Evolutionary conservation across 2,797 vertebrate genomes (phyloP).

Genomic region (Aratinga solstitialis): DNA sequence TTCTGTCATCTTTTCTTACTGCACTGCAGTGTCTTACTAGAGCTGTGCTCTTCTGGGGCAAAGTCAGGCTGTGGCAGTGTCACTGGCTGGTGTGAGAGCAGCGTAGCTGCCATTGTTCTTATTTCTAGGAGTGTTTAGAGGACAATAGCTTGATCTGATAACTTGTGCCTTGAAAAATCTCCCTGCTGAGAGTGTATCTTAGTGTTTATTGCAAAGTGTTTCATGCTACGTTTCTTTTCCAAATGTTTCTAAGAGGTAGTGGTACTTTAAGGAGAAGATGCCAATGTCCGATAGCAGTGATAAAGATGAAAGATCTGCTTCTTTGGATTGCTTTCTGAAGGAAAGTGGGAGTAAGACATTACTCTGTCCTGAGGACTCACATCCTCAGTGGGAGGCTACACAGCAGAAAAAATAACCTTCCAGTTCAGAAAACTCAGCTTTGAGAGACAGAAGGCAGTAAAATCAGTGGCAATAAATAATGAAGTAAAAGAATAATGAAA

Average conservation of each 20-base stretch:
- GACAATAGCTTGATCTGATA: background rate
- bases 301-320: background rate
- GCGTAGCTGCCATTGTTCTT: background rate
- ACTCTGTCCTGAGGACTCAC: background rate
- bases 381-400: background rate
- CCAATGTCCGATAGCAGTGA: background rate
- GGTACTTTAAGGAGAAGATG: background rate
- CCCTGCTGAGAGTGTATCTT: background rate
- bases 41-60: background rate
- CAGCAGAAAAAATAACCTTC: background rate
- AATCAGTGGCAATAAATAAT: background rate
- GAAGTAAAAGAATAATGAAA: background rate
- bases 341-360: background rate
- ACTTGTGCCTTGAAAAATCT: background rate
- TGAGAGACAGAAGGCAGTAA: background rate
- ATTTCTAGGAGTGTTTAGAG: background rate
- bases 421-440: background rate
- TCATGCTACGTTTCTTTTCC: background rate
- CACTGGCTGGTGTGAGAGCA: background rate
- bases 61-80: background rate
- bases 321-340: background rate
- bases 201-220: background rate
- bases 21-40: background rate
- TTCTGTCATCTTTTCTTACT: background rate
- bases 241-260: background rate